Conservation (phyloP, 2,888 invertebrate genomes). For the Hemithea aestivaria region DNA sequence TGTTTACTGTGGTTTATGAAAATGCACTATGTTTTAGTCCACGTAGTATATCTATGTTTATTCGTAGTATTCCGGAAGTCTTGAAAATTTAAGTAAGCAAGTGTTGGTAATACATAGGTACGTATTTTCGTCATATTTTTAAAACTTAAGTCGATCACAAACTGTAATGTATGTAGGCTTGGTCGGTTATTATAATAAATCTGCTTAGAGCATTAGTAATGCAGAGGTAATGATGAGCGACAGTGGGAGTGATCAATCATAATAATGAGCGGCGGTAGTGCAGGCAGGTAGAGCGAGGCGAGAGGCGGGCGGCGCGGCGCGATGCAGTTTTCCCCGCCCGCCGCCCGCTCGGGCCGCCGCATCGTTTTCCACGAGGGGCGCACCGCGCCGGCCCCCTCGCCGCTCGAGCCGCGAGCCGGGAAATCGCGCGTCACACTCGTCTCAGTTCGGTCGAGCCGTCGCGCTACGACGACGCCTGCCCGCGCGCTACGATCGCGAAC, state of each 20-base stretch:
- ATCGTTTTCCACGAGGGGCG: constrained; percentile 74
- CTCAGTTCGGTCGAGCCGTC: constrained; percentile 74
- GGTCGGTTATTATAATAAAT: too few species aligned
- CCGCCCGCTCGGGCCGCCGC: constrained; percentile 54
- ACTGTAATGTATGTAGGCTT: too few species aligned
- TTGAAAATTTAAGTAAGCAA: too few species aligned
- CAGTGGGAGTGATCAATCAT: constrained; percentile 21
- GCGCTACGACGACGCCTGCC: constrained; percentile 65
- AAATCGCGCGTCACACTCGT: constrained; percentile 66
- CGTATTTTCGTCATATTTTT: too few species aligned
- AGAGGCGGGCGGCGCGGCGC: constrained; percentile 36
- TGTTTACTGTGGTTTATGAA: too few species aligned
- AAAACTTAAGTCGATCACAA: too few species aligned
- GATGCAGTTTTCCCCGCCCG: constrained; percentile 71
- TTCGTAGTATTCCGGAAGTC: too few species aligned
- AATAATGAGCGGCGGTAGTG: constrained; percentile 17
- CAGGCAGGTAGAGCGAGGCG: constrained; percentile 23
- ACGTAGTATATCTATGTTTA: too few species aligned
- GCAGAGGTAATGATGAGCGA: constrained; percentile 6
- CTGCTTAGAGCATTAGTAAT: constrained; percentile 3
- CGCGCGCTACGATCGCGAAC: constrained; percentile 57
- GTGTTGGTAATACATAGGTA: too few species aligned
- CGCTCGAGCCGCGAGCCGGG: constrained; percentile 68
- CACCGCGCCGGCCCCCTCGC: constrained; percentile 68
- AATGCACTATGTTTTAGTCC: too few species aligned